Base-by-base conservation (phyloP, 2,888 invertebrate species). In the Latheticus oryzae region DNA sequence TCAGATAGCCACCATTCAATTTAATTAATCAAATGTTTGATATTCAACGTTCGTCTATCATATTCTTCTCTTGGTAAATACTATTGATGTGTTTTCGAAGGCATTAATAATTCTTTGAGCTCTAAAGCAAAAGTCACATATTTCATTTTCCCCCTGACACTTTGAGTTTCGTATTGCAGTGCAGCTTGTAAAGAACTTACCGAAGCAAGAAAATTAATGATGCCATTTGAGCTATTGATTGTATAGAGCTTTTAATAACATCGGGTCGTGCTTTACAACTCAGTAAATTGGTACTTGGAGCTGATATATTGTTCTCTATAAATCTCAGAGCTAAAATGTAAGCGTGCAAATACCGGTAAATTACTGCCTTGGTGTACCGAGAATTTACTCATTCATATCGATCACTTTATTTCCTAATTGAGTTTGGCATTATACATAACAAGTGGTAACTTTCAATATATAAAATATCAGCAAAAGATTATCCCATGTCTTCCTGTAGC, bases 261-360 rank as follows among this genome's bases (percentile, higher is more conserved):
- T 69, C 67, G 68, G 67, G 68, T 69, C 69, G 70, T 69, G 70
- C 70, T 70, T 70, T 70, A 70, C 70, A 70, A 70, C 70, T 70
- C 70, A 70, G 69, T 70, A 70, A 70, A 70, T 70, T 70, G 70
- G 70, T 70, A 69, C 70, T 70, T 70, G 64, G 68, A 67, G 66
- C 67, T 70, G 70, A 70, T 69, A 67, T 70, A 70, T 70, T 66
- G 70, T 69, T 66, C 68, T 64, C 69, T 63, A 69, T 70, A 70
- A 70, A 70, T 70, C 70, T 68, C 65, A 48, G 65, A 58, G 63
- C 66, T 69, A 65, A 69, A 69, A 68, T 65, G 70, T 68, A 69
- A 70, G 69, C 70, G 68, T 65, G 69, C 66, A 69, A 70, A 70
- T 70, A 63, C 68, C 68, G 68, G 68, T 69, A 70, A 70, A 70